Conservation (phyloP, 2,113 vertebrate genomes). For the Gymnogyps californianus region DNA sequence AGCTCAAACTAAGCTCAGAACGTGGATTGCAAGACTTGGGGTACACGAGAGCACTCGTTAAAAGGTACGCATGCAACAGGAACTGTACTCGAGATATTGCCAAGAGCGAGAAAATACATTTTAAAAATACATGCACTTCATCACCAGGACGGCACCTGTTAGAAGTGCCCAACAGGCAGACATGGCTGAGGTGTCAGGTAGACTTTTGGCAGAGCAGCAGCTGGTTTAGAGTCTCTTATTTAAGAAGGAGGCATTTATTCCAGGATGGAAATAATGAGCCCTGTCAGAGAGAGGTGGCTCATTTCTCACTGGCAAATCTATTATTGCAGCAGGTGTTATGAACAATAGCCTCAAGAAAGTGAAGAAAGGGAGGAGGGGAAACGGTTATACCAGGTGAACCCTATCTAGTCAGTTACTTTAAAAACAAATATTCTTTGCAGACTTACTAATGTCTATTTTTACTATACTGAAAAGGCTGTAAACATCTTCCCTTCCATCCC, state of each 20-base stretch:
- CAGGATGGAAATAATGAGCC: background rate
- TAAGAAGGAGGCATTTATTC: background rate
- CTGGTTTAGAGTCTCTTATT: background rate
- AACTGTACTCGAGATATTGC: background rate
- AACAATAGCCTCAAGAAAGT: background rate
- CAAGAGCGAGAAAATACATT: background rate
- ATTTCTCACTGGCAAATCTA: background rate
- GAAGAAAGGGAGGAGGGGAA: background rate
- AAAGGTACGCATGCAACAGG: background rate
- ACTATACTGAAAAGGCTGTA: background rate
- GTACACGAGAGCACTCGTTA: background rate
- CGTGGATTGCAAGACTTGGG: background rate
- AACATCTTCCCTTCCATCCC: background rate
- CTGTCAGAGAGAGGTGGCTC: background rate
- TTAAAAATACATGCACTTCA: background rate
- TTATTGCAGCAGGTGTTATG: background rate
- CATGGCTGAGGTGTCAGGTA: background rate
- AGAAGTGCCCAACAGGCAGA: background rate
- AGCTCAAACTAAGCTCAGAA: background rate
- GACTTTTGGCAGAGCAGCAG: background rate
- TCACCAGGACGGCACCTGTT: background rate
- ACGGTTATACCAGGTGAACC: background rate
- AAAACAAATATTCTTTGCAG: background rate
- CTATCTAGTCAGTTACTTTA: background rate
- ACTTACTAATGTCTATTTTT: background rate